Base-by-base conservation (phyloP, 1,140 invertebrate genomes). In the Drosophila trapezifrons region DNA sequence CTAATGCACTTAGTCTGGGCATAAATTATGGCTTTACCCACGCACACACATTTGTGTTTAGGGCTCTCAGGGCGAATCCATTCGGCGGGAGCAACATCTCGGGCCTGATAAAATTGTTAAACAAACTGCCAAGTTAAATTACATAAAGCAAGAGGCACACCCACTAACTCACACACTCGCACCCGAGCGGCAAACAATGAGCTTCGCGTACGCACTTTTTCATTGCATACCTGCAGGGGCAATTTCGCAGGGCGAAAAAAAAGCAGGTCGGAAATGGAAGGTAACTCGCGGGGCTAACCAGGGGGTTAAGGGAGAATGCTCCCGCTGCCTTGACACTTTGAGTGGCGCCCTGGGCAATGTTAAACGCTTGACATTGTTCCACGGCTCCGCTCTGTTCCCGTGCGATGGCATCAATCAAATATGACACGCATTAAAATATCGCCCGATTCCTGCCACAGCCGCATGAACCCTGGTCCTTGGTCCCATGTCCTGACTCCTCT, bases 381-480 rank as follows among this genome's bases (percentile, higher is more conserved):
- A 55, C 40, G 60, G 40, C 45, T 62, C 54, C 37, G 27, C 38
- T 32, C 49, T 42, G 57, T 13, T 17, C 20, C 35, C 29, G 47
- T 56, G 51, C 66, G 58, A 58, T 71, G 80, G 77, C 84, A 89
- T 89, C 84, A 89, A 89, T 89, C 84, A 89, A 90, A 89, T 89
- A 89, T 89, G 84, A 85, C 84, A 89, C 84, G 85, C 84, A 89
- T 90, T 89, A 84, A 89, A 72, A 87, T 78, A 78, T 84, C 84
- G 77, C 76, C 73, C 62, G 57, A 80, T 55, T 49, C 62, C 57
- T 54, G 38, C 54, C 51, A 6, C 55, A 58, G 65, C 55, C 69
- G 10, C 58, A 25, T 56, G 32, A 55, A 42, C 42, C 22, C n/a
- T 35, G 29, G 37, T 10, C 17, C 27, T 27, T 27, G 35, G 22